Evolutionary conservation across 2,888 invertebrate species (phyloP), one percentile per base, ranked within the genome.

Genomic region (Trimorus sp.): DNA sequence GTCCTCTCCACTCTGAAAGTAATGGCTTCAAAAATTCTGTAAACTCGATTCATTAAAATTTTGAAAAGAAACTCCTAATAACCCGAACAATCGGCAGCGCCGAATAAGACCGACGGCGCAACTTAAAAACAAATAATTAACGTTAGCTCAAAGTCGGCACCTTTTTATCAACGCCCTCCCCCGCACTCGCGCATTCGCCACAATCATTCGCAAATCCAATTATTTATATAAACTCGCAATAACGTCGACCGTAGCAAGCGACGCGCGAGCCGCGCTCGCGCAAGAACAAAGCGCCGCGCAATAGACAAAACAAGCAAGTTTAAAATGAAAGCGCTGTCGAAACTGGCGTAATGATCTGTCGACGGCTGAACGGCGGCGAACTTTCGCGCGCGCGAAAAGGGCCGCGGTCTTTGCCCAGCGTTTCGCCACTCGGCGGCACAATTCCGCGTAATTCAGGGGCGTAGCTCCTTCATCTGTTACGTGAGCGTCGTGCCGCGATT

Each of bases 371-470:
- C 77, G 70, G 48, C 68, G 54, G 62, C 70, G 60, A 70, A 69
- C 63, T 70, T 77, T 77, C 70, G 69, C 63, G 58, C 40, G 37
- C 63, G 58, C 40, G 37, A 75, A 70, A 77, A 69, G 77, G 77
- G 65, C 71, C 65, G 63, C 70, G 56, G 70, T 77, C 77, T 66
- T 71, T 70, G 65, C 63, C 56, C 82, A 37, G 53, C 75, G 82
- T 87, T 87, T 85, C 87, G 85, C 85, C 85, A 86, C 84, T 66
- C 85, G 83, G 79, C 45, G 85, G 40, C 9, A 87, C 85, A 86
- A 86, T 87, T 88, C 87, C 26, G 78, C 87, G 85, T 86, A 87
- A 87, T 85, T 66, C 66, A 60, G 76, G 76, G 71, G 62, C 73
- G 79, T 62, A 66, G 71, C 68, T 81, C 60, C 68, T 75, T 75